phyloP scores from a whole-genome alignment of 2,113 vertebrate genomes.

The Salminus brasiliensis region DNA sequence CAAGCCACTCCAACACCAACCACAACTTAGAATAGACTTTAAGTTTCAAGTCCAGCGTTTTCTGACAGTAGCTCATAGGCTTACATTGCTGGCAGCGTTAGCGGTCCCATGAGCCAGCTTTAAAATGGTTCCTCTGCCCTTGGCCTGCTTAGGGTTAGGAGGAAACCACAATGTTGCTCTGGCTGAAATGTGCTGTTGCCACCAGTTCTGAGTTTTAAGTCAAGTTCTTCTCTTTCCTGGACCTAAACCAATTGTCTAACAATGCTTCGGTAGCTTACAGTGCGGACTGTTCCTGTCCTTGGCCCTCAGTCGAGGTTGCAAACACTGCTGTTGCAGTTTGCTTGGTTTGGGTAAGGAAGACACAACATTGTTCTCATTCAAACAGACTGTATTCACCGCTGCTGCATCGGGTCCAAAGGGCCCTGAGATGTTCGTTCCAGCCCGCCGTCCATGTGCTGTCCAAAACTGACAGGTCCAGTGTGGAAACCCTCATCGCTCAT shows the following conservation, averaged over 20 bases:
- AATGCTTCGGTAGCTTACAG: constrained; percentile 29
- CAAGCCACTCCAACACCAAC: constrained; percentile 7
- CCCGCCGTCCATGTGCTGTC: not conserved
- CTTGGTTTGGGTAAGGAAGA: constrained; percentile 28
- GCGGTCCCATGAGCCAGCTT: constrained; percentile 17
- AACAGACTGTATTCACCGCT: constrained; percentile 37
- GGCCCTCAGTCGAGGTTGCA: constrained; percentile 4
- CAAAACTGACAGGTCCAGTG: constrained; percentile 31
- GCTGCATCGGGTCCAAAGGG: constrained; percentile 26
- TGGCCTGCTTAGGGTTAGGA: constrained; percentile 38
- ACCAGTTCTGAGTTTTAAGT: constrained; percentile 32
- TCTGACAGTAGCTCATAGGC: constrained; percentile 37
- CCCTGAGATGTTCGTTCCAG: constrained; percentile 35
- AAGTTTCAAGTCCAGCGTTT: constrained; percentile 20
- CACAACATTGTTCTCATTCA: constrained; percentile 36
- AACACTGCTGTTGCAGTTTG: constrained; percentile 26
- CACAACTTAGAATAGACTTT: constrained; percentile 27
- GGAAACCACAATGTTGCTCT: constrained; percentile 48
- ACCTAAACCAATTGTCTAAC: constrained; percentile 28
- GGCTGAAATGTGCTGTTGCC: constrained; percentile 40
- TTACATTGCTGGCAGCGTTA: constrained; percentile 40
- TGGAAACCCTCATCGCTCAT: constrained; percentile 34
- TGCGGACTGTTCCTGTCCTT: not conserved
- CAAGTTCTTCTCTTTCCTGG: constrained; percentile 41
- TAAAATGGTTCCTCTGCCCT: constrained; percentile 50